Conservation (phyloP, 2,888 invertebrate species). For the Acrocera orbiculus region DNA sequence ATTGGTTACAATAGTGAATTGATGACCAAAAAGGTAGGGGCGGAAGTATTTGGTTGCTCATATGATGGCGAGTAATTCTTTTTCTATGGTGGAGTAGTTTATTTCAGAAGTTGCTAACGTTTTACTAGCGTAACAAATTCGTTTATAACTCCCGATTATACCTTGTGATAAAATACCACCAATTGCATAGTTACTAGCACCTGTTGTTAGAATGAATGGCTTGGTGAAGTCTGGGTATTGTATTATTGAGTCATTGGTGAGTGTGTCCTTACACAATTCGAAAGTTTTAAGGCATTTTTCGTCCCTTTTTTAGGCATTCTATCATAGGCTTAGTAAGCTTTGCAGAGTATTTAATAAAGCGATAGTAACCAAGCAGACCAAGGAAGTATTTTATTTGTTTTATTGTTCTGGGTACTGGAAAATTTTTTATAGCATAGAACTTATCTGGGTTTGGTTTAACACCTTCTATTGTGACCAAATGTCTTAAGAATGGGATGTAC, state of each 20-base stretch:
- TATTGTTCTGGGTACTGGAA: constrained; percentile 7
- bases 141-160: no score
- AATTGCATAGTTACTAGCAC: background rate
- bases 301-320: constrained; percentile 6
- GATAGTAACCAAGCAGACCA: constrained; percentile 5
- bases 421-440: constrained; percentile 9
- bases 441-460: constrained; percentile 4
- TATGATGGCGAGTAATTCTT: constrained; percentile 6
- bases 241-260: constrained; percentile 2
- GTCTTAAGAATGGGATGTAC: constrained; percentile 1
- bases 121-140: constrained; percentile 4
- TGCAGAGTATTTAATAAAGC: constrained; percentile 5
- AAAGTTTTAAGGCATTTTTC: background rate
- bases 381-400: constrained; percentile 10
- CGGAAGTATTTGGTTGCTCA: constrained; percentile 5
- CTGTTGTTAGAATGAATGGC: background rate
- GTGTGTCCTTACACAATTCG: background rate
- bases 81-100: constrained; percentile 6
- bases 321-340: constrained; percentile 4
- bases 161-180: constrained; percentile 2
- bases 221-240: constrained; percentile 4
- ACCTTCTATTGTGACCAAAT: background rate
- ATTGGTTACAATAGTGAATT: constrained; percentile 6
- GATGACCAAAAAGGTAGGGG: constrained; percentile 6
- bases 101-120: constrained; percentile 7